phyloP scores from a whole-genome alignment of 2,113 vertebrate species.

The Hucho hucho region DNA sequence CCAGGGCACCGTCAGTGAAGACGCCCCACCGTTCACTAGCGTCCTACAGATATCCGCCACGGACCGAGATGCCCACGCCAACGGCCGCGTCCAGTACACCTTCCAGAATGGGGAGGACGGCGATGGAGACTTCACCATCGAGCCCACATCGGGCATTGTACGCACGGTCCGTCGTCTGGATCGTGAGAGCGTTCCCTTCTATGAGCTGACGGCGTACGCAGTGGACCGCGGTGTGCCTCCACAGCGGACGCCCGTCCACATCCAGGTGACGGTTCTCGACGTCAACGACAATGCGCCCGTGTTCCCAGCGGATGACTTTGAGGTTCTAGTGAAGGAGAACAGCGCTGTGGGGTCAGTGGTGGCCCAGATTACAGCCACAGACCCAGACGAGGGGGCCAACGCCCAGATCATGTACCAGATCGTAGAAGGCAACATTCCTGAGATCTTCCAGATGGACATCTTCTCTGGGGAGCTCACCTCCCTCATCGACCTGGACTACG shows the following conservation, averaged over 20 bases:
- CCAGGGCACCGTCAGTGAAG: constrained; percentile 92
- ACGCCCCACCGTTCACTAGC: constrained; percentile 92
- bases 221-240: constrained; percentile 93
- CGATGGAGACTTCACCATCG: constrained; percentile 96
- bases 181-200: constrained; percentile 88
- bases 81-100: constrained; percentile 95
- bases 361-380: constrained; percentile 92
- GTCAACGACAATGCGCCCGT: constrained; percentile 96
- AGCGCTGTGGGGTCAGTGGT: constrained; percentile 95
- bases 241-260: constrained; percentile 88
- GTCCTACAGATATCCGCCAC: constrained; percentile 97
- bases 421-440: constrained; percentile 96
- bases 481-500: constrained; percentile 96
- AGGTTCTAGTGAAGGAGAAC: constrained; percentile 94
- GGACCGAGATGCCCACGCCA: constrained; percentile 91
- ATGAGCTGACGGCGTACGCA: constrained; percentile 92
- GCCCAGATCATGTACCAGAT: constrained; percentile 99
- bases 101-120: constrained; percentile 98
- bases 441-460: constrained; percentile 99
- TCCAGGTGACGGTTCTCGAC: constrained; percentile 94
- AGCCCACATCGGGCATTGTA: constrained; percentile 96
- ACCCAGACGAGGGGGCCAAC: constrained; percentile 93
- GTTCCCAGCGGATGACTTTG: constrained; percentile 95
- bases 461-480: constrained; percentile 98
- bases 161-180: constrained; percentile 90